Percentiles rank a stretch among this genome's conserved stretches.
Conservation (phyloP, 1,140 invertebrate genomes). For the Potamilus streckersoni region DNA sequence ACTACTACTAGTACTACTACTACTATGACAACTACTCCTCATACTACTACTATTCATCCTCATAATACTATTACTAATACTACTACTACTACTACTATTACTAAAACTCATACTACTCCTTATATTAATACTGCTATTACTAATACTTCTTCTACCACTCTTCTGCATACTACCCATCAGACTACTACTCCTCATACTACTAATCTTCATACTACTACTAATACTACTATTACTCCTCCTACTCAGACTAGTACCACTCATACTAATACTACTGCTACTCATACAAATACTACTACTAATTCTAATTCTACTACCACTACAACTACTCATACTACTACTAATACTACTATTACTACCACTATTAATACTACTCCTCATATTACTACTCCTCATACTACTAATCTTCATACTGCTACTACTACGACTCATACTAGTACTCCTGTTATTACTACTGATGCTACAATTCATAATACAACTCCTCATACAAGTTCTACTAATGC, state of each 20-base stretch:
- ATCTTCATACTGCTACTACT: conserved; percentile 7
- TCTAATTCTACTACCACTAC: not conserved
- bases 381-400: not conserved
- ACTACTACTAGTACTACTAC: conserved; percentile 1
- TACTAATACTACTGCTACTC: not conserved
- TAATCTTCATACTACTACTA: not conserved
- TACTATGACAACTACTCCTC: not conserved
- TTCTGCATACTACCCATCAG: not conserved
- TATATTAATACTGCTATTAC: not conserved
- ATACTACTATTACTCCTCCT: not conserved
- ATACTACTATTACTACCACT: not conserved
- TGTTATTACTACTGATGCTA: conserved; percentile 1
- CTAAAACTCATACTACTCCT: not conserved
- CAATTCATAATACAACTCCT: conserved; percentile 12
- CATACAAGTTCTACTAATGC: conserved; percentile 18
- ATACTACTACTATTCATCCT: not conserved
- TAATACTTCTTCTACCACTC: not conserved
- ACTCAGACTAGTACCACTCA: not conserved
- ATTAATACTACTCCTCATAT: not conserved
- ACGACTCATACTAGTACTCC: not conserved
- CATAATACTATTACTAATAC: not conserved
- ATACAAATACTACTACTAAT: not conserved
- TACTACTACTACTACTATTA: not conserved
- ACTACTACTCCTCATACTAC: conserved; percentile 1
- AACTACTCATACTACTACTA: not conserved